Percentiles rank a stretch among this genome's conserved stretches.
These are phyloP conservation scores for Sycophaga agraensis DNA, from an alignment of 1,140 invertebrate species.

Conservation along the genomic window DNA sequence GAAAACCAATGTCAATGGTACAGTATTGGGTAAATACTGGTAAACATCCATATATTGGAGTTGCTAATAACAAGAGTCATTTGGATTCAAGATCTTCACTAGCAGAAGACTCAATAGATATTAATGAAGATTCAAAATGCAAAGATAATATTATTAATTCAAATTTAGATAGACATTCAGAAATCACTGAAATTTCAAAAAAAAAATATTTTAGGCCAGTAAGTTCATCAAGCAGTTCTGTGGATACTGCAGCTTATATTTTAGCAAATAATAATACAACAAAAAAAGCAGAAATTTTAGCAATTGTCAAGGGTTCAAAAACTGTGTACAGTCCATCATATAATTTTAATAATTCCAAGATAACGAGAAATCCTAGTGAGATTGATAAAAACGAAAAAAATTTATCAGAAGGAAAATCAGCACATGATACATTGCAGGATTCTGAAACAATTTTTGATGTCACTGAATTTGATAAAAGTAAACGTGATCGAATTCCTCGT, in stretches of 20 bases:
- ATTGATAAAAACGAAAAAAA: too few species aligned
- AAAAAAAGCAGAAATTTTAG: constrained; percentile 37
- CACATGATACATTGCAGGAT: too few species aligned
- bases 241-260: constrained; percentile 45
- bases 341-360: too few species aligned
- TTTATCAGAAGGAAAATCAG: too few species aligned
- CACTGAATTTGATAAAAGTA: too few species aligned
- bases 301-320: constrained; percentile 39
- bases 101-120: constrained; percentile 21
- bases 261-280: constrained; percentile 42
- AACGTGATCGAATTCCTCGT: too few species aligned
- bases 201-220: neutral
- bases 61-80: neutral
- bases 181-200: neutral
- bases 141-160: neutral
- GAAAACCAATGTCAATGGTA: constrained; percentile 34
- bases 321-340: too few species aligned
- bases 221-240: constrained; percentile 35
- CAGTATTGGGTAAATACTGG: constrained; percentile 49
- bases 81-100: constrained; percentile 31
- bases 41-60: constrained; percentile 32
- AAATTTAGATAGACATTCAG: neutral
- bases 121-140: neutral
- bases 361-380: too few species aligned
- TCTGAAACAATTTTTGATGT: too few species aligned